Evolutionary conservation across 37 sponge, comb jelly and placozoan species (phyloP), one percentile per base, ranked within the genome.

Genomic region (Eunapius fragilis): DNA sequence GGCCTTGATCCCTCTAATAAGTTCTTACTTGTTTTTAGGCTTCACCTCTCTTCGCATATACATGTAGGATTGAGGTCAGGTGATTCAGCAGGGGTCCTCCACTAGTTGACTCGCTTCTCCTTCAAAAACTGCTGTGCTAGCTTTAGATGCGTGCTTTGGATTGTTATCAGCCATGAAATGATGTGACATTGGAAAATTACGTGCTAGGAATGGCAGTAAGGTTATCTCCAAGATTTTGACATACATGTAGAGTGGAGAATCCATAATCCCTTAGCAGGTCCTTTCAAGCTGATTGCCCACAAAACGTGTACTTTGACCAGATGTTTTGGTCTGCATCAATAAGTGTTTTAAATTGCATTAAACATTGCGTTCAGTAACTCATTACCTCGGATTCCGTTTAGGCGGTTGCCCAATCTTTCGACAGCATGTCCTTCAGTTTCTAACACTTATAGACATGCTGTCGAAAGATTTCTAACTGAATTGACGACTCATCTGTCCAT

Each of bases 41-140:
- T 80, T 80, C 80, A 80, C 80, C 10, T 80, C 80, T 50, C 80
- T 80, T 49, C 80, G 27, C 30, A 80, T 34, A 67, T 67, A 33
- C 67, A 67, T 68, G 58, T 80, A 67, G 80, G 80, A 31, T 80
- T 80, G 69, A 67, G 67, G 67, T 80, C 80, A 67, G 80, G 80
- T 49, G 80, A 80, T 33, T 80, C 80, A 80, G 80, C n/a, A n/a
- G n/a, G n/a, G n/a, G n/a, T n/a, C n/a, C n/a, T n/a, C n/a, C n/a
- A n/a, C n/a, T n/a, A n/a, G n/a, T n/a, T n/a, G n/a, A n/a, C n/a
- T n/a, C n/a, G n/a, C n/a, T n/a, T n/a, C n/a, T n/a, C n/a, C n/a
- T 67, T 58, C 27, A 80, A 80, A 68, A 80, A 80, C 68, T 80
- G 80, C 68, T 80, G 80, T 80, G 80, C 80, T n/a, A 13, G 68